A percentile compares a stretch with the other conserved stretches of the same genome.
These are phyloP conservation scores for Cheiracanthium punctorium DNA, from an alignment of 2,888 invertebrate species.

Conservation along the genomic window DNA sequence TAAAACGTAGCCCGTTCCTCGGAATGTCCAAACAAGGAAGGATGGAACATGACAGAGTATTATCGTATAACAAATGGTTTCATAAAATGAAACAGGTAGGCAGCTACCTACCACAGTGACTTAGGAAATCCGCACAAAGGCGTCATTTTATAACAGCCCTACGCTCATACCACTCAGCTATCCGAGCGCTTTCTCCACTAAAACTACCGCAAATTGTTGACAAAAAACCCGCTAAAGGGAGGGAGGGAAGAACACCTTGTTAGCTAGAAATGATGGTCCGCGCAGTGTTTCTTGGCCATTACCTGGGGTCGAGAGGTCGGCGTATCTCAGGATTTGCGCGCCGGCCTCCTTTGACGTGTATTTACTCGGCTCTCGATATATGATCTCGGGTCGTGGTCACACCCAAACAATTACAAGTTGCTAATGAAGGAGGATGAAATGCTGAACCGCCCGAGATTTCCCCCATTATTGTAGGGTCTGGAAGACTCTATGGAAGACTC, in stretches of 20 bases:
- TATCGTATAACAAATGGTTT: neutral
- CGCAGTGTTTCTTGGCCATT: constrained; percentile 19
- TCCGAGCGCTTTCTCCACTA: neutral
- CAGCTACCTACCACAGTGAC: neutral
- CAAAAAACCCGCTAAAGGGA: neutral
- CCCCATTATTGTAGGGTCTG: no score
- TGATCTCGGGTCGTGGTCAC: constrained; percentile 50
- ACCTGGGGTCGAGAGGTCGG: constrained; percentile 39
- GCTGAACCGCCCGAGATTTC: neutral
- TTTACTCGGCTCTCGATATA: constrained; percentile 38
- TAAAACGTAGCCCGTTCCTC: no score
- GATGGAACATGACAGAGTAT: no score
- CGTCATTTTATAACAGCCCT: no score
- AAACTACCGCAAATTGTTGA: constrained; percentile 2
- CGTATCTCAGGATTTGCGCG: constrained; percentile 42
- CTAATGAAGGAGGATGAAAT: constrained; percentile 43
- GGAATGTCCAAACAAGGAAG: no score
- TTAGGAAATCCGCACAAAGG: neutral
- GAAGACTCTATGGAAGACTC: no score
- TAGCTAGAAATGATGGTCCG: constrained; percentile 56
- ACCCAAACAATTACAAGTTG: constrained; percentile 64
- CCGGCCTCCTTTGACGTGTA: constrained; percentile 44
- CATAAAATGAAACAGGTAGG: neutral
- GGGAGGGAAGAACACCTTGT: constrained; percentile 37
- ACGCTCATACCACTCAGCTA: no score